These are phyloP conservation scores for Apolygus lucorum DNA, from an alignment of 1,140 invertebrate genomes.

Conservation along the genomic window DNA sequence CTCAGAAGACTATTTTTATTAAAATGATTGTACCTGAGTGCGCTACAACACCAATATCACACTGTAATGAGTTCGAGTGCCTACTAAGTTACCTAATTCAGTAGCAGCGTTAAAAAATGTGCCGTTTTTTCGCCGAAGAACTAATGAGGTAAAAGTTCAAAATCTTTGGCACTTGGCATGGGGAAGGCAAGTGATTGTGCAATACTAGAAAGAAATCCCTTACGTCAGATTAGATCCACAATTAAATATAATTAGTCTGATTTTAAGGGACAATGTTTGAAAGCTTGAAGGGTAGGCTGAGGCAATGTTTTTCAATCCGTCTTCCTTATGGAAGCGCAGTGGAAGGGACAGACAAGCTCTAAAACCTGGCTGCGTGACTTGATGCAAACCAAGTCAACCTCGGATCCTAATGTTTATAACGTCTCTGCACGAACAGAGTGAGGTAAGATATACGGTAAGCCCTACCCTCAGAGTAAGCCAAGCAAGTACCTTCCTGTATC, in stretches of 20 bases:
- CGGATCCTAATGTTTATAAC: too few species aligned
- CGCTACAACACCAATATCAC: slow-evolving; percentile 7
- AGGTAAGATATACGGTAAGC: too few species aligned
- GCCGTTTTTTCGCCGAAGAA: background rate
- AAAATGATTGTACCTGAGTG: slow-evolving; percentile 6
- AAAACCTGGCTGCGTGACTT: background rate
- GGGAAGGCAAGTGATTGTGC: background rate
- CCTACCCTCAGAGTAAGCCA: too few species aligned
- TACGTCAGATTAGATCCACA: background rate
- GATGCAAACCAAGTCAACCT: too few species aligned
- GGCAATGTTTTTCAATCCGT: background rate
- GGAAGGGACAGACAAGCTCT: background rate
- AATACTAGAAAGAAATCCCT: too few species aligned
- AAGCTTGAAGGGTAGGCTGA: too few species aligned
- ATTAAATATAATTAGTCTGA: background rate
- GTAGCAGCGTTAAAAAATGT: background rate
- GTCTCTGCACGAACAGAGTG: too few species aligned
- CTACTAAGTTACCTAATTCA: background rate
- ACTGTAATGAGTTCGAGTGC: slow-evolving; percentile 3
- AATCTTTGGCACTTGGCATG: background rate
- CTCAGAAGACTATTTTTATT: background rate
- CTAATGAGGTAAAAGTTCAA: background rate
- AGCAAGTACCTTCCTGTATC: too few species aligned
- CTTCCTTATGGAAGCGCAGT: background rate
- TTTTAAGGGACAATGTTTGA: background rate